Base-by-base conservation (phyloP, 2,113 vertebrate genomes). In the Plotosus lineatus region DNA sequence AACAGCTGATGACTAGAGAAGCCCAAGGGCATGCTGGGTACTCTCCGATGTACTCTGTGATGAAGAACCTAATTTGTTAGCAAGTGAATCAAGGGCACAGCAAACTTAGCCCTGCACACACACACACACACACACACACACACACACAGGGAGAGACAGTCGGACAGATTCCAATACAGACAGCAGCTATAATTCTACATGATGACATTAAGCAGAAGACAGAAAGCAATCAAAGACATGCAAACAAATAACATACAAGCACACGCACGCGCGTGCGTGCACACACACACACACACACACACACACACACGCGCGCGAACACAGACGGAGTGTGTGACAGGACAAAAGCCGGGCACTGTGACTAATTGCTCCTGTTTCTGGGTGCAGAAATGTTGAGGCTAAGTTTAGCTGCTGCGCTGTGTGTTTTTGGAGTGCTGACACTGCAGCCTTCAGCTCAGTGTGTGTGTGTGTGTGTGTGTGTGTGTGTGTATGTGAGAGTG, bases 11-110 rank as follows among this genome's bases (percentile, higher is more conserved):
- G 79, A 81, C 56, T 63, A 81, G 56, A 81, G 69, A 74, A 74
- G 68, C 79, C 79, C 79, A 81, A 81, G 69, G 69, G 80, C 73
- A 82, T 82, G 48, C 73, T 82, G 80, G 80, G 79, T 74, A 80
- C 31, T 69, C 77, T 79, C 77, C 48, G 26, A 48, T 71, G 68
- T 71, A 50, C 68, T 48, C 51, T 9, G 50, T 80, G 79, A 80
- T 80, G 69, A 73, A 72, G 55, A 73, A 69, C 69, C 79, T 80
- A 72, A 80, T 80, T 80, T 80, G 79, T 74, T 80, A 73, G 58
- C 21, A 44, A 63, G 69, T 50, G 69, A 80, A 80, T 73, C 79
- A 80, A 80, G 79, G 79, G 42, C 79, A 74, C 21, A 38, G 69
- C 42, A 38, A 74, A 74, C 69, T 63, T 56, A 63, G 28, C 21